Percentiles rank a stretch among this genome's conserved stretches.
phyloP scores from a whole-genome alignment of 2,888 invertebrate genomes.

The Tachina grossa region DNA sequence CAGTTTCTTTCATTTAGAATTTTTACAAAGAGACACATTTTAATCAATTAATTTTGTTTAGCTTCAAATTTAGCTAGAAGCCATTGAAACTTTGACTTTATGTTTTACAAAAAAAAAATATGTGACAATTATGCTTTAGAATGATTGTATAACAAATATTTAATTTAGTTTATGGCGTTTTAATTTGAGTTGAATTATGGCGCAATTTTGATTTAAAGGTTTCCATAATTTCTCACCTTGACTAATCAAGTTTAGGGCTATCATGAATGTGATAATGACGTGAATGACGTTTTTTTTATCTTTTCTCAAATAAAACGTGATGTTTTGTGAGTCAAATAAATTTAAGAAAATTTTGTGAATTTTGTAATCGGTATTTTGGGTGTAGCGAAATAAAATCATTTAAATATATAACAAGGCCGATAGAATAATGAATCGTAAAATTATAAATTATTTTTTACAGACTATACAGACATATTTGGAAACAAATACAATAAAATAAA shows the following conservation, averaged over 20 bases:
- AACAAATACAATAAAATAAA: too few species aligned
- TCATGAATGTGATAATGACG: constrained; percentile 50
- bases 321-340: background rate
- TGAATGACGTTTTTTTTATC: background rate
- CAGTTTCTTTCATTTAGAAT: constrained; percentile 19
- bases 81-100: constrained; percentile 77
- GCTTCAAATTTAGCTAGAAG: constrained; percentile 53
- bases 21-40: constrained; percentile 71
- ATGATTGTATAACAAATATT: background rate
- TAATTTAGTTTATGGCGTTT: constrained; percentile 3
- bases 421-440: too few species aligned
- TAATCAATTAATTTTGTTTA: constrained; percentile 76
- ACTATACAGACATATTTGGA: too few species aligned
- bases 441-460: too few species aligned
- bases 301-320: constrained; percentile 41
- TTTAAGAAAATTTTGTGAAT: background rate
- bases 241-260: constrained; percentile 77
- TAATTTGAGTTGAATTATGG: constrained; percentile 39
- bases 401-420: background rate
- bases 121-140: background rate
- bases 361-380: constrained; percentile 26
- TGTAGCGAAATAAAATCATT: background rate
- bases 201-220: constrained; percentile 68
- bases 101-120: background rate
- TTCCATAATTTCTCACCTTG: constrained; percentile 70